phyloP scores from a whole-genome alignment of 2,888 invertebrate species.

The Hirtodrosophila trivittata region DNA sequence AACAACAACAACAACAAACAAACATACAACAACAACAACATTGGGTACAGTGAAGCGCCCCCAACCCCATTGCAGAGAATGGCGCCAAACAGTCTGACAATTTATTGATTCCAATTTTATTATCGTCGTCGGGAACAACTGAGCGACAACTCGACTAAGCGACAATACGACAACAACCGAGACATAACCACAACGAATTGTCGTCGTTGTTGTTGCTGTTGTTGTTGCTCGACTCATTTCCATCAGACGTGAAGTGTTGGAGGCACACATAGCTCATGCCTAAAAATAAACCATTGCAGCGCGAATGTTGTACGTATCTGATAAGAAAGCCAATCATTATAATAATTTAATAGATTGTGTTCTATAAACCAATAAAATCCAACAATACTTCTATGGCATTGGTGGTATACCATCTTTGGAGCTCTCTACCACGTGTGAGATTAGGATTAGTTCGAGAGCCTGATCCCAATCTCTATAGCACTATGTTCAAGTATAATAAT shows the following conservation, averaged over 20 bases:
- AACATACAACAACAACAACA: conserved; percentile 23
- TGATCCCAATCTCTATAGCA: too few relatives aligned
- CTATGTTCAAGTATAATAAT: too few relatives aligned
- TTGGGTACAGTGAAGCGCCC: conserved; percentile 21
- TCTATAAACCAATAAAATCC: conserved; percentile 64
- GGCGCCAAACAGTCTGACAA: conserved; percentile 76
- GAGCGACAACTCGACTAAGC: conserved; percentile 16
- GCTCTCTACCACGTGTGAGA: too few relatives aligned
- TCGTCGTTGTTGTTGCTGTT: conserved; percentile 9
- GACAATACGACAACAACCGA: conserved; percentile 12
- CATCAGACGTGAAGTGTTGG: conserved; percentile 20
- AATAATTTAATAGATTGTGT: conserved; percentile 74
- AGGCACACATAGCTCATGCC: conserved; percentile 64
- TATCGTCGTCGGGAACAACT: conserved; percentile 43
- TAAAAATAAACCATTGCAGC: conserved; percentile 69
- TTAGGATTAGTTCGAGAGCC: not conserved
- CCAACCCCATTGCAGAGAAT: conserved; percentile 35
- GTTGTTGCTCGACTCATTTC: conserved; percentile 24
- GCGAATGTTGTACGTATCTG: conserved; percentile 51
- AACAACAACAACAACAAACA: conserved; percentile 11
- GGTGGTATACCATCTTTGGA: not conserved
- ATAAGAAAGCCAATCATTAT: conserved; percentile 67
- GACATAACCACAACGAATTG: conserved; percentile 10
- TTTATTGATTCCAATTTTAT: conserved; percentile 71
- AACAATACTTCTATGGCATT: conserved; percentile 20